These are phyloP conservation scores for Drosophila pruinosa DNA, from an alignment of 1,140 invertebrate species.

Conservation along the genomic window DNA sequence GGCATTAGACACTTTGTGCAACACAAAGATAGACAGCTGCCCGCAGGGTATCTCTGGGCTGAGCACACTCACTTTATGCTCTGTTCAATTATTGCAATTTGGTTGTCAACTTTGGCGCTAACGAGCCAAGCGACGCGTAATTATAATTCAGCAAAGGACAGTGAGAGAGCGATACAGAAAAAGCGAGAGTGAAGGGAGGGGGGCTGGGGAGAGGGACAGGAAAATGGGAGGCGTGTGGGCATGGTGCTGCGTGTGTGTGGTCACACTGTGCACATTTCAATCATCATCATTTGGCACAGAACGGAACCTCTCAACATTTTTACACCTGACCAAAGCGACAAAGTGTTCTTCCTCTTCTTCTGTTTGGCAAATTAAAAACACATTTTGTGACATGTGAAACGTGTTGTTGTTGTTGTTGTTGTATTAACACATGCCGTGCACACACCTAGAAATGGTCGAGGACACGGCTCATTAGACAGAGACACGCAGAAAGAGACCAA, in stretches of 20 bases:
- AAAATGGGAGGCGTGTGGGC: not conserved
- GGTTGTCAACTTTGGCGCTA: slow-evolving; percentile 46
- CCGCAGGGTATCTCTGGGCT: not conserved
- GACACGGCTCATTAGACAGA: slow-evolving; percentile 61
- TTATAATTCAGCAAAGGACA: slow-evolving; percentile 57
- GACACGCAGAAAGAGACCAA: slow-evolving; percentile 3
- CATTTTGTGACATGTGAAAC: slow-evolving; percentile 59
- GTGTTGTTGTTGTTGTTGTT: slow-evolving; percentile 28
- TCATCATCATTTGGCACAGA: slow-evolving; percentile 18
- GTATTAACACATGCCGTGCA: slow-evolving; percentile 56
- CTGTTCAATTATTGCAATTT: slow-evolving; percentile 75
- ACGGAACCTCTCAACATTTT: slow-evolving; percentile 57
- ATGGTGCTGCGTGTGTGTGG: slow-evolving; percentile 46
- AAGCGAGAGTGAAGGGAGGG: slow-evolving; percentile 4
- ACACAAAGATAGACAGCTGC: not conserved
- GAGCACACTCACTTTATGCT: not conserved
- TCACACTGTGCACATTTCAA: slow-evolving; percentile 48
- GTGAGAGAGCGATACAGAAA: not conserved
- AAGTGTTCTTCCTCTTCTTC: not conserved
- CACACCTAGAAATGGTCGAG: slow-evolving; percentile 13
- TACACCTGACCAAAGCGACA: slow-evolving; percentile 58
- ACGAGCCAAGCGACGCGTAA: slow-evolving; percentile 66
- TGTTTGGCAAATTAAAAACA: slow-evolving; percentile 68
- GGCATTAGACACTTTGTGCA: not conserved
- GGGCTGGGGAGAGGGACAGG: not conserved